Evolutionary conservation across 2,113 vertebrate genomes (phyloP), one percentile per base, ranked within the genome.

Genomic region (Poeciliopsis retropinna): DNA sequence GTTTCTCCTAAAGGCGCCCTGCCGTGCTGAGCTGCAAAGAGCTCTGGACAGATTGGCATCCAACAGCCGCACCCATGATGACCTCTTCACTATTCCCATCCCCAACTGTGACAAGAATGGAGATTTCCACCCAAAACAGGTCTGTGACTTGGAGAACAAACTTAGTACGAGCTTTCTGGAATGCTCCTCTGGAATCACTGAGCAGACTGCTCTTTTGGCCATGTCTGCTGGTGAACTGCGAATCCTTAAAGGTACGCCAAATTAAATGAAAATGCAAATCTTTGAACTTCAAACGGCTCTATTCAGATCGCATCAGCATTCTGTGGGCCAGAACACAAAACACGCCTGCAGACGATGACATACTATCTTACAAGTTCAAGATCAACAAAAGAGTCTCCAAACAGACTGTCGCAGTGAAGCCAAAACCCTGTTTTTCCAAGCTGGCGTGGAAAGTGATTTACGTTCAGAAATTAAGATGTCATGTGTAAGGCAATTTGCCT

Each of bases 101-200:
- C 97, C 97, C 82, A 98, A 97, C 95, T 97, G 97, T 60, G 97
- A 97, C 92, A 96, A 95, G 78, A 97, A 96, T 0, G 97, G 97
- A 89, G 96, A 97, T 85, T 98, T 97, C 92, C 96, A 98, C 68
- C 91, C 95, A 31, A 98, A 97, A 77, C 97, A 98, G 96, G 97
- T 97, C 86, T 76, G 86, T 78, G n/a, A 64, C 34, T 65, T 70
- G 30, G 51, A 30, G 31, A 72, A 27, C 62, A 37, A 31, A 0
- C 54, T 63, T 25, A 4, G 12, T 27, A 47, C 19, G 31, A 68
- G 64, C 47, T 44, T 73, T 12, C 61, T 27, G 65, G 32, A 12
- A 37, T 37, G 10, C 34, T 37, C 34, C 34, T 12, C 61, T 27
- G 65, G 32, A 72, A 67, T 47, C 28, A 69, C 64, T 67, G 12